phyloP scores from a whole-genome alignment of 2,888 invertebrate species.

The Drosophila lutescens region DNA sequence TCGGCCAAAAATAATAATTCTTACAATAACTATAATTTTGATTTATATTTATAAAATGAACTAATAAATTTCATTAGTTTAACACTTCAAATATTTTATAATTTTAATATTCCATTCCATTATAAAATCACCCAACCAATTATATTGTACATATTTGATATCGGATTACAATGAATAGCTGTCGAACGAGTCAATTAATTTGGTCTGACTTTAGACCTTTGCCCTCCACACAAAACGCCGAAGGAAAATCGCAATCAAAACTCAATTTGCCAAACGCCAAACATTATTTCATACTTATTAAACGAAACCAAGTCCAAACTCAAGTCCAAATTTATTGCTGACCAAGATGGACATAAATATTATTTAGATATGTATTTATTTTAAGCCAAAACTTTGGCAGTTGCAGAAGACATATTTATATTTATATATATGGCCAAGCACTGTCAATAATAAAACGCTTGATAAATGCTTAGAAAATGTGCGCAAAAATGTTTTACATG shows the following conservation, averaged over 20 bases:
- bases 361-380: constrained; percentile 58
- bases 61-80: too few species aligned
- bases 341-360: constrained; percentile 53
- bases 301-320: constrained; percentile 34
- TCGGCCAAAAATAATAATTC: not conserved
- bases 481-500: constrained; percentile 73
- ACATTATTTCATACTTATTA: constrained; percentile 56
- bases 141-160: too few species aligned
- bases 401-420: constrained; percentile 42
- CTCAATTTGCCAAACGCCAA: constrained; percentile 63
- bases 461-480: constrained; percentile 75
- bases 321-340: constrained; percentile 59
- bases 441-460: constrained; percentile 79
- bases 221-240: not conserved
- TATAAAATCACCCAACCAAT: too few species aligned
- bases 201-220: constrained; percentile 17
- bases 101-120: not conserved
- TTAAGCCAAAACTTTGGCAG: constrained; percentile 63
- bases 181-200: constrained; percentile 8
- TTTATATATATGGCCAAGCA: constrained; percentile 48
- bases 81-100: too few species aligned
- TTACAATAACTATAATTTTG: too few species aligned
- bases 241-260: constrained; percentile 39
- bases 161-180: not conserved
- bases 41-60: too few species aligned